A percentile compares a stretch with the other conserved stretches of the same genome.
Evolutionary conservation across 2,113 vertebrate species (phyloP).

Genomic region (Xiphophorus couchianus): DNA sequence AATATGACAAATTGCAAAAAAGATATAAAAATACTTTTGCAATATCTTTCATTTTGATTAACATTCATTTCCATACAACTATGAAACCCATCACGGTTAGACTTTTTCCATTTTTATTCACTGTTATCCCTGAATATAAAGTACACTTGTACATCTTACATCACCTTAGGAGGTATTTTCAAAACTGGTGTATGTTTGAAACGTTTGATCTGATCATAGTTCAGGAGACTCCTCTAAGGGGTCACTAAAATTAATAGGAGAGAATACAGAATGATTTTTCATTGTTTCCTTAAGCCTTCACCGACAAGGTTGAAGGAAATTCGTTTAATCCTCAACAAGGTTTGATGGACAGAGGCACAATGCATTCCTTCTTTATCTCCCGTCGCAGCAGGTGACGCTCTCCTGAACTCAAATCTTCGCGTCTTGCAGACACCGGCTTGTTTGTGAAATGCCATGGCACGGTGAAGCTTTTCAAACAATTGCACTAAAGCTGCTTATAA

Average conservation of each 20-base stretch:
- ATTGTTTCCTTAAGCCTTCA: background rate
- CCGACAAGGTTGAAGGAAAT: background rate
- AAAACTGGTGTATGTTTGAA: background rate
- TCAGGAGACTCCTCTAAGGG: background rate
- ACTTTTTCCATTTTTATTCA: too few relatives aligned
- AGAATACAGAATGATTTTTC: background rate
- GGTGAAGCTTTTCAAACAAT: background rate
- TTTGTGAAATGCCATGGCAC: constrained; percentile 4
- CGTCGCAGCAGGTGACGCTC: background rate
- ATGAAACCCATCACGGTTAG: background rate
- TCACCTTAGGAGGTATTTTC: too few relatives aligned
- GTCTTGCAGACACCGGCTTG: background rate
- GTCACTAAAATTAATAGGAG: background rate
- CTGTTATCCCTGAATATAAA: background rate
- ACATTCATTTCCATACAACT: background rate
- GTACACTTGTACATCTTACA: background rate
- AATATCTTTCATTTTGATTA: too few relatives aligned
- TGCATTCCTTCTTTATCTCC: constrained; percentile 5
- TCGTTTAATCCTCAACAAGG: background rate
- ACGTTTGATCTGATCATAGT: background rate
- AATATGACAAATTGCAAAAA: too few relatives aligned
- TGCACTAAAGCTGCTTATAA: background rate
- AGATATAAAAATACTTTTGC: too few relatives aligned
- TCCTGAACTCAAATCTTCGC: background rate
- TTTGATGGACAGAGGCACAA: background rate